phyloP scores from a whole-genome alignment of 35 echinoderm and acorn worm species.

The Heliocidaris tuberculata region DNA sequence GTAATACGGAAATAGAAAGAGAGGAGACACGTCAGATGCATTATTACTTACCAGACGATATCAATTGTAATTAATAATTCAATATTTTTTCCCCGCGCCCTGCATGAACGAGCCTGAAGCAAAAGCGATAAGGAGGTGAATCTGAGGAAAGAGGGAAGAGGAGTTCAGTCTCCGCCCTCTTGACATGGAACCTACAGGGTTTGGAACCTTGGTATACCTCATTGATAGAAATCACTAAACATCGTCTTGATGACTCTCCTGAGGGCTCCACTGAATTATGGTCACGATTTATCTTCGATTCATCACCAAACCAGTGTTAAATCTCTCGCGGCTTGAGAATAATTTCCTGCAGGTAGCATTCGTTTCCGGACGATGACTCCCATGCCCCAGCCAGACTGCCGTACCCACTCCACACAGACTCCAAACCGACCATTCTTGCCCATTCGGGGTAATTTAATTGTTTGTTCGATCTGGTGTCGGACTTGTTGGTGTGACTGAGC shows the following conservation, averaged over 20 bases:
- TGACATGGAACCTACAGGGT: neutral
- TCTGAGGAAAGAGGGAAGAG: neutral
- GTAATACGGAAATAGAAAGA: neutral
- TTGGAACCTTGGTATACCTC: neutral
- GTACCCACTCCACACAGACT: too few species aligned
- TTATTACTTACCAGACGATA: neutral
- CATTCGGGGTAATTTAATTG: too few species aligned
- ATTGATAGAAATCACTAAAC: neutral
- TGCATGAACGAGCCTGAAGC: neutral
- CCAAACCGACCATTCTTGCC: too few species aligned
- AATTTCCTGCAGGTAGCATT: neutral
- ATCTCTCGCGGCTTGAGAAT: neutral
- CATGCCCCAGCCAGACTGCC: neutral
- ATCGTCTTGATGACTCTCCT: constrained; percentile 7
- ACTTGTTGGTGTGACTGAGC: too few species aligned
- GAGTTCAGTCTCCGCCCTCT: neutral
- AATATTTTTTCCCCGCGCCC: neutral
- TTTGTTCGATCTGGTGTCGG: too few species aligned
- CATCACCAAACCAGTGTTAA: neutral
- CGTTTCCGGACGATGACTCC: neutral
- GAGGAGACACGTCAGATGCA: neutral
- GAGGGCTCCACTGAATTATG: neutral
- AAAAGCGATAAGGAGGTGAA: neutral
- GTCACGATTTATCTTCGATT: constrained; percentile 11
- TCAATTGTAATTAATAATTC: neutral